Percentiles rank a stretch among this genome's conserved stretches.
Evolutionary conservation across 2,888 invertebrate species (phyloP).

Genomic region (Onthophagus sagittarius): DNA sequence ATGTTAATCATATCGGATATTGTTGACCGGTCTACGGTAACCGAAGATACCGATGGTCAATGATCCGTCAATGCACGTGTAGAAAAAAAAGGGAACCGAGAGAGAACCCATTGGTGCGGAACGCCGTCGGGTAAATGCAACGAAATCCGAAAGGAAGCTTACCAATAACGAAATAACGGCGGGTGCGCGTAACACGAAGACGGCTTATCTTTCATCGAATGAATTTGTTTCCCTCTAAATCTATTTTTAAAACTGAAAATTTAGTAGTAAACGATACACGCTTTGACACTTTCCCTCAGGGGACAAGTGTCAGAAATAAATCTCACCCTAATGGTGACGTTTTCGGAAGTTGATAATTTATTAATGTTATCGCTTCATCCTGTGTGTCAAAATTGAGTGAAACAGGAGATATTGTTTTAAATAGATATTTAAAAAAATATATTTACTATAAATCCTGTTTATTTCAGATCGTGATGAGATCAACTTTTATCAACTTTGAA

Average conservation of each 20-base stretch:
- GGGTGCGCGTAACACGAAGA: slow-evolving; percentile 5
- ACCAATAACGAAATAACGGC: slow-evolving; percentile 1
- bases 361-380: slow-evolving; percentile 27
- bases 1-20: neutral
- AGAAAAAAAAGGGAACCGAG: neutral
- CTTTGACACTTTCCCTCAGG: slow-evolving; percentile 34
- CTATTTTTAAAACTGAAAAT: neutral
- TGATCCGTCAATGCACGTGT: neutral
- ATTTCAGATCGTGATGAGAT: no score
- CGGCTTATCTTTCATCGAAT: neutral
- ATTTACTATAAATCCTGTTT: no score
- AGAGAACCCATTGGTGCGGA: neutral
- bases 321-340: slow-evolving; percentile 32
- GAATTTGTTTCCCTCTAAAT: neutral
- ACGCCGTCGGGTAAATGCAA: neutral
- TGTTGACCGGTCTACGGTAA: neutral
- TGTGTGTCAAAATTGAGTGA: slow-evolving; percentile 1
- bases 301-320: slow-evolving; percentile 36
- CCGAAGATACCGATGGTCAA: neutral
- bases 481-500: no score
- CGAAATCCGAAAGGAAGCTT: neutral
- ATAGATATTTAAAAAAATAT: neutral
- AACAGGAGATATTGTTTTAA: neutral
- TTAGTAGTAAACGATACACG: slow-evolving; percentile 24
- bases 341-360: slow-evolving; percentile 35